Evolutionary conservation across 2,113 vertebrate genomes (phyloP).

Genomic region (Xiphias gladius): DNA sequence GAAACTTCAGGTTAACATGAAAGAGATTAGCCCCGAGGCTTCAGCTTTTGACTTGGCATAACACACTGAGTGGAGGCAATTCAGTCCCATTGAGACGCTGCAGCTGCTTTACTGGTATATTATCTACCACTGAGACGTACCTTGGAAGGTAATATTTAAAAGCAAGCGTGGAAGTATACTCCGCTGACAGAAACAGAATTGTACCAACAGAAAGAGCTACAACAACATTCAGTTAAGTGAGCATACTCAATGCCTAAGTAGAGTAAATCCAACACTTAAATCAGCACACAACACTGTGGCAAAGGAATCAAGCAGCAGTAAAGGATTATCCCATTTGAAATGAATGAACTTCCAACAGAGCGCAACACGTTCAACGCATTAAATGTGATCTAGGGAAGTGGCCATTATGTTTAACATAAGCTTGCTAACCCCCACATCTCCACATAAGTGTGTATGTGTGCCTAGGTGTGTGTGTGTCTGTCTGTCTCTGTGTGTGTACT

Average conservation of each 20-base stretch:
- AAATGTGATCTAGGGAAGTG: slow-evolving; percentile 37
- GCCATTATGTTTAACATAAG: slow-evolving; percentile 60
- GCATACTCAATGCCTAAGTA: slow-evolving; percentile 39
- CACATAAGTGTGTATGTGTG: background rate
- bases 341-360: slow-evolving; percentile 32
- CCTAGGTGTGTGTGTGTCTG: background rate
- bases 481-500: slow-evolving; percentile 19
- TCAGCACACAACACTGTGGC: background rate
- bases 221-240: slow-evolving; percentile 27
- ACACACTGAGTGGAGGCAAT: slow-evolving; percentile 8
- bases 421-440: slow-evolving; percentile 8
- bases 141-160: slow-evolving; percentile 12
- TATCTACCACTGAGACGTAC: slow-evolving; percentile 5
- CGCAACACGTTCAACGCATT: slow-evolving; percentile 38
- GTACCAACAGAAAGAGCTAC: slow-evolving; percentile 4
- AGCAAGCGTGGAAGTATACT: background rate
- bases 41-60: slow-evolving; percentile 12
- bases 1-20: slow-evolving; percentile 35
- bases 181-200: background rate
- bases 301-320: slow-evolving; percentile 32
- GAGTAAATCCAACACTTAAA: slow-evolving; percentile 52
- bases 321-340: slow-evolving; percentile 53
- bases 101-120: slow-evolving; percentile 28
- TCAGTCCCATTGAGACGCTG: background rate
- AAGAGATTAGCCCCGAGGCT: slow-evolving; percentile 43